phyloP scores from a whole-genome alignment of 2,113 vertebrate genomes.

The Rhinolophus sinicus region DNA sequence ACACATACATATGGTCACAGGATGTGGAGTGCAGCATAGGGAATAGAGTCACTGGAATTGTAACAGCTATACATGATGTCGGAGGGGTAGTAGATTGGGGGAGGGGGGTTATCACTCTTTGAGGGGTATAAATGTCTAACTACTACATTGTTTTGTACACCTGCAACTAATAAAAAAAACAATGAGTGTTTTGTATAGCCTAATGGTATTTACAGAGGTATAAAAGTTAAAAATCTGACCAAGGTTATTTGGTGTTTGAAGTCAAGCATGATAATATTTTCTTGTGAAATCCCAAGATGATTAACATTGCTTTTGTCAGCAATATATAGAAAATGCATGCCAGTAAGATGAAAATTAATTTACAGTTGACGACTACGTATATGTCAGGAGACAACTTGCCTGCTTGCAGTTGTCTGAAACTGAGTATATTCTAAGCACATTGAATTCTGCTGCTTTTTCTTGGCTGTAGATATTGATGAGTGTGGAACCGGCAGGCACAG shows the following conservation, averaged over 20 bases:
- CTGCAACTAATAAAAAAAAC: too few species aligned
- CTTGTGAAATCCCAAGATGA: neutral
- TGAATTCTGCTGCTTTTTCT: neutral
- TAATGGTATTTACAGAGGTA: constrained; percentile 36
- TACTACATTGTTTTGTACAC: too few species aligned
- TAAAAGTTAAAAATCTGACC: constrained; percentile 1
- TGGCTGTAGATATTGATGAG: constrained; percentile 95
- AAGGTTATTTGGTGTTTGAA: constrained; percentile 40
- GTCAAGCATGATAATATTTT: constrained; percentile 24
- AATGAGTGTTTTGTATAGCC: constrained; percentile 7
- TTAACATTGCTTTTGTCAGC: neutral
- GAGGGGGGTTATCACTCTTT: too few species aligned
- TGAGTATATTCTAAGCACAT: constrained; percentile 60
- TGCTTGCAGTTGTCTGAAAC: constrained; percentile 18
- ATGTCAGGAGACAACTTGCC: constrained; percentile 54
- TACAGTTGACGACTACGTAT: constrained; percentile 52
- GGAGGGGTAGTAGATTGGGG: too few species aligned
- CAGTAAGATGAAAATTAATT: constrained; percentile 66
- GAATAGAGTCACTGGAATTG: too few species aligned
- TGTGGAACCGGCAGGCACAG: constrained; percentile 95
- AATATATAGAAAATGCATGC: neutral
- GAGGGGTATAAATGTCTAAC: too few species aligned
- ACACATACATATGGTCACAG: too few species aligned
- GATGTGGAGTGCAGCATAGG: too few species aligned
- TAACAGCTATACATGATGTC: too few species aligned